Conservation (phyloP, 2,888 invertebrate species). For the Ditula angustiorana region DNA sequence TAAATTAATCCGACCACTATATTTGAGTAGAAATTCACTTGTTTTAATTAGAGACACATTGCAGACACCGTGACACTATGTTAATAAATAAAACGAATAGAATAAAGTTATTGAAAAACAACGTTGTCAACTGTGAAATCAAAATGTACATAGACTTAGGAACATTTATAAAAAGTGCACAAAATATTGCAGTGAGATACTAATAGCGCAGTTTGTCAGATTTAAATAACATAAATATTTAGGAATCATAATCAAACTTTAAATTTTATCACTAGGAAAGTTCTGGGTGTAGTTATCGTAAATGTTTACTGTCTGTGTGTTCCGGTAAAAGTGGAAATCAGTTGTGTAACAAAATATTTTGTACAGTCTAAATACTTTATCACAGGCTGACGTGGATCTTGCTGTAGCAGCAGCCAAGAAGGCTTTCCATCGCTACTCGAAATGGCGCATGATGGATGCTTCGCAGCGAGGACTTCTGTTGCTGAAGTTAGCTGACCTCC, state of each 20-base stretch:
- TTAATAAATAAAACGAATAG: no score
- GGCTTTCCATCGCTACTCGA: conserved; percentile 90
- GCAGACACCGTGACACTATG: no score
- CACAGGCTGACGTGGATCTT: conserved; percentile 91
- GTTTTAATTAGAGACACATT: no score
- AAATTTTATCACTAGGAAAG: neutral
- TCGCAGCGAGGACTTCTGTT: conserved; percentile 91
- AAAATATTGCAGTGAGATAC: neutral
- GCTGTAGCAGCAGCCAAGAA: conserved; percentile 92
- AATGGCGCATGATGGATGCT: conserved; percentile 94
- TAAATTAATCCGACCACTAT: no score
- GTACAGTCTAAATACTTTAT: conserved; percentile 15
- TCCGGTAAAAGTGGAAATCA: neutral
- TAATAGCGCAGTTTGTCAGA: neutral
- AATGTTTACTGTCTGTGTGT: neutral
- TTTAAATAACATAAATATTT: no score
- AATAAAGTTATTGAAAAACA: no score
- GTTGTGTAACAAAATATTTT: neutral
- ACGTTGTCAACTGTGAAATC: no score
- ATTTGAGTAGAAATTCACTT: no score
- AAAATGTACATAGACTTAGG: no score
- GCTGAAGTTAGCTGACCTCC: conserved; percentile 89
- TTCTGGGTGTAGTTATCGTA: neutral
- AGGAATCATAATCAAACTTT: neutral
- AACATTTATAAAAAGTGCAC: no score